A percentile compares a stretch with the other conserved stretches of the same genome.
phyloP scores from a whole-genome alignment of 2,888 invertebrate genomes.

The Drosophila suboccidentalis region DNA sequence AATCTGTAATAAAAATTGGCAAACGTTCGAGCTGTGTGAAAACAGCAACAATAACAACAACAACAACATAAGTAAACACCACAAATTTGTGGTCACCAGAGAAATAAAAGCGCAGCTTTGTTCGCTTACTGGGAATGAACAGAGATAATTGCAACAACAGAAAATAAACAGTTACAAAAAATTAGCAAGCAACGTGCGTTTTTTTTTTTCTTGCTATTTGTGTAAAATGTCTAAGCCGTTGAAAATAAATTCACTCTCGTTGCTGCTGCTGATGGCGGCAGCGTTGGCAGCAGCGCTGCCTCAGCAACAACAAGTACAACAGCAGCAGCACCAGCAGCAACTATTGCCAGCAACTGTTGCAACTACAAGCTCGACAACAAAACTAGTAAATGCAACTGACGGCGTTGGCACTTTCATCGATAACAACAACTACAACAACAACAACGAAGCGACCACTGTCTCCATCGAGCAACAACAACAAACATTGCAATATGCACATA shows the following conservation, averaged over 20 bases:
- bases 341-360: constrained; percentile 38
- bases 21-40: constrained; percentile 64
- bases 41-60: constrained; percentile 48
- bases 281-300: constrained; percentile 52
- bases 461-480: constrained; percentile 47
- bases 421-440: constrained; percentile 48
- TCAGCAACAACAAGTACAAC: constrained; percentile 40
- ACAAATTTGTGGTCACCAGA: constrained; percentile 17
- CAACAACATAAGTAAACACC: constrained; percentile 26
- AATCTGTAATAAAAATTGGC: constrained; percentile 63
- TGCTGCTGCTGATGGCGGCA: constrained; percentile 60
- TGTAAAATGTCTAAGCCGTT: constrained; percentile 65
- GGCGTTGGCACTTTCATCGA: constrained; percentile 69
- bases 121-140: constrained; percentile 40
- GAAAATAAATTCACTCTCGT: constrained; percentile 74
- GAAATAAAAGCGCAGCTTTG: constrained; percentile 62
- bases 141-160: constrained; percentile 25
- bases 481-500: constrained; percentile 67
- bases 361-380: constrained; percentile 33
- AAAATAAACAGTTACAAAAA: constrained; percentile 31
- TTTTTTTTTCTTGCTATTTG: constrained; percentile 16
- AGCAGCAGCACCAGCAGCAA: constrained; percentile 16
- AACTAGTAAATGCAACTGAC: constrained; percentile 64
- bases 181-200: constrained; percentile 37
- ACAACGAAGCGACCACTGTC: constrained; percentile 35